Base-by-base conservation (phyloP, 2,797 vertebrate genomes). In the Anguilla anguilla region DNA sequence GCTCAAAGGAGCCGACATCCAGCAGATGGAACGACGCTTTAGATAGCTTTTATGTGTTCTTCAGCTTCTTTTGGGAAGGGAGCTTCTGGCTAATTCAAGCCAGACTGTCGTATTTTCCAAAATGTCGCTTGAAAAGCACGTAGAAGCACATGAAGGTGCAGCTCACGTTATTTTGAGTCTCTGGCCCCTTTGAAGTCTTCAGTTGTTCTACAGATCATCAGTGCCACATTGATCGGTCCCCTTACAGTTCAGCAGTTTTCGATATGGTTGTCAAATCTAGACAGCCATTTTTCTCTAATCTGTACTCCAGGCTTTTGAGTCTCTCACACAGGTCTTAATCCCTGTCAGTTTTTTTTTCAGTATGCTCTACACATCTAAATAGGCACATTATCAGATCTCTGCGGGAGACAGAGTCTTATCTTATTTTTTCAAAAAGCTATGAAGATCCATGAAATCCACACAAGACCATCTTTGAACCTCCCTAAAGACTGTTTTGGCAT, bases 121-220 rank as follows among this genome's bases (percentile, higher is more conserved):
- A 84, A 55, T 51, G n/a, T 53, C 51, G 35, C 35, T 35, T 84
- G 25, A 84, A 84, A 84, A 4, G n/a, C 49, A 55, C 22, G 5
- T 22, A 6, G 11, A 28, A 83, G 49, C 7, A 19, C n/a, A 19
- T 10, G 49, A 51, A 55, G 83, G 22, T 84, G 67, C 49, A n/a
- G 10, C 46, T 85, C 72, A 28, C 9, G 39, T 85, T 61, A 57
- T 57, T 85, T 85, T 85, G 4, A 15, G 17, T 35, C 59, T 25
- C 15, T 4, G 61, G 61, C 22, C 39, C 28, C 51, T 43, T 39
- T 64, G 15, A 55, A 39, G 31, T 77, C 35, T 31, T 43, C 84
- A 7, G 59, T 67, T 85, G 19, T 46, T 43, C 57, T 46, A 85
- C 43, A 43, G 84, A 69, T 85, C 31, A 85, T 85, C 84, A 69